A percentile compares a stretch with the other conserved stretches of the same genome.
These are phyloP conservation scores for Ormia ochracea DNA, from an alignment of 2,888 invertebrate species.

Conservation along the genomic window DNA sequence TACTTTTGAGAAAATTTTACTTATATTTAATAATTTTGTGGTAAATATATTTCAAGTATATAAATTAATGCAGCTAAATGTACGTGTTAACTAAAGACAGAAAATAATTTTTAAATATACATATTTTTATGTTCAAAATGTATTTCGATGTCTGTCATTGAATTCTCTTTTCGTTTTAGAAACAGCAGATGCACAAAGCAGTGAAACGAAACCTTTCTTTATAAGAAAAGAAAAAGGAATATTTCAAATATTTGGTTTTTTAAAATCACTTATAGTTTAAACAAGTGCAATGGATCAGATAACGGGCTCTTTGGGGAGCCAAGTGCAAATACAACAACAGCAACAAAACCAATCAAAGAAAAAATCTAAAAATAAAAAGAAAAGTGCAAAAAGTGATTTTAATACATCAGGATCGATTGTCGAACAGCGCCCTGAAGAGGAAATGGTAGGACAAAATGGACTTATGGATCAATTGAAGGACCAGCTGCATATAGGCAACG, in stretches of 20 bases:
- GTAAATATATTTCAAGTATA: constrained; percentile 21
- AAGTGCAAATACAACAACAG: constrained; percentile 51
- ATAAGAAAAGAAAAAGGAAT: constrained; percentile 9
- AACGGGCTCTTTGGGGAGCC: constrained; percentile 43
- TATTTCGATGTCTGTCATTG: constrained; percentile 49
- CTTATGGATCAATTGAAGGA: constrained; percentile 61
- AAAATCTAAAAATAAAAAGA: constrained; percentile 65
- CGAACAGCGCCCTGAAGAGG: constrained; percentile 12
- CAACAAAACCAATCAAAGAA: constrained; percentile 61
- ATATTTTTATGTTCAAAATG: constrained; percentile 8
- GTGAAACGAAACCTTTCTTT: constrained; percentile 12
- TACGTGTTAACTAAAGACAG: not conserved
- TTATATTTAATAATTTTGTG: constrained; percentile 15
- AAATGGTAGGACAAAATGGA: constrained; percentile 41
- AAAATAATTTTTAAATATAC: not conserved
- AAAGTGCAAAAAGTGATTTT: constrained; percentile 51
- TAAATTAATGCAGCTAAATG: not conserved
- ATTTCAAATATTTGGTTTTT: constrained; percentile 22
- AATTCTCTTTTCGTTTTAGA: constrained; percentile 44
- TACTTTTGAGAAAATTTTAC: constrained; percentile 8
- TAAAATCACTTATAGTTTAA: constrained; percentile 12
- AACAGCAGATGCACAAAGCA: not conserved
- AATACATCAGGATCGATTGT: constrained; percentile 22
- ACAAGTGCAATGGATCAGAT: constrained; percentile 56
- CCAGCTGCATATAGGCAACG: constrained; percentile 53